phyloP scores from a whole-genome alignment of 2,888 invertebrate species.

The Andrena chrysosceles region DNA sequence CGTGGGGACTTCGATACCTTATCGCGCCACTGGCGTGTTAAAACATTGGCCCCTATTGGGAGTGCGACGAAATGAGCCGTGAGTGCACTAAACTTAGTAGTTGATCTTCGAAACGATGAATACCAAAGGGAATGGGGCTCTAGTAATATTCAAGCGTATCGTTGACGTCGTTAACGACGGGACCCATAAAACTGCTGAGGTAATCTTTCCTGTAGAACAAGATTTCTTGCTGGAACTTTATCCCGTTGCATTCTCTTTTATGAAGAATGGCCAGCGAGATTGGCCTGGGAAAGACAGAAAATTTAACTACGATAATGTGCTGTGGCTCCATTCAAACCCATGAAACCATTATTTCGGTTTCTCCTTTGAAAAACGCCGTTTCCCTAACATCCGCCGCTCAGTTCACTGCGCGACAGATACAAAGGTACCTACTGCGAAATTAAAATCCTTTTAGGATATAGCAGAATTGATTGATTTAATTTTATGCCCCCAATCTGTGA shows the following conservation, averaged over 20 bases:
- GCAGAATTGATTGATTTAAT: too few species aligned
- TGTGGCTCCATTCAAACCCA: constrained; percentile 36
- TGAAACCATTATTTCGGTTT: constrained; percentile 6
- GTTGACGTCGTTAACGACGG: constrained; percentile 29
- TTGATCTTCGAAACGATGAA: constrained; percentile 16
- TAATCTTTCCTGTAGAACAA: constrained; percentile 15
- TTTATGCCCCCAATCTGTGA: too few species aligned
- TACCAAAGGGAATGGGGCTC: background rate
- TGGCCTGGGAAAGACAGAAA: constrained; percentile 12
- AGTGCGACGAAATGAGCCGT: constrained; percentile 8
- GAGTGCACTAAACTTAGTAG: constrained; percentile 31
- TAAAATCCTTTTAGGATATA: too few species aligned
- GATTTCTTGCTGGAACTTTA: constrained; percentile 23
- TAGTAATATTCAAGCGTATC: constrained; percentile 37
- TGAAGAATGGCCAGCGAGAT: constrained; percentile 25
- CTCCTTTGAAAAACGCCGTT: background rate
- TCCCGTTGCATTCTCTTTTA: constrained; percentile 10
- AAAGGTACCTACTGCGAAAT: too few species aligned
- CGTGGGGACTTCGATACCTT: background rate
- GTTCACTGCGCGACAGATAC: background rate
- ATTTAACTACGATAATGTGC: constrained; percentile 36
- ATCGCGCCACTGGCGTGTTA: background rate
- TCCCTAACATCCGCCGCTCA: background rate
- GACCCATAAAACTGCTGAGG: constrained; percentile 22
- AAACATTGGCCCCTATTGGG: constrained; percentile 2